Evolutionary conservation across 2,888 invertebrate species (phyloP).

Genomic region (Antheraea assamensis): DNA sequence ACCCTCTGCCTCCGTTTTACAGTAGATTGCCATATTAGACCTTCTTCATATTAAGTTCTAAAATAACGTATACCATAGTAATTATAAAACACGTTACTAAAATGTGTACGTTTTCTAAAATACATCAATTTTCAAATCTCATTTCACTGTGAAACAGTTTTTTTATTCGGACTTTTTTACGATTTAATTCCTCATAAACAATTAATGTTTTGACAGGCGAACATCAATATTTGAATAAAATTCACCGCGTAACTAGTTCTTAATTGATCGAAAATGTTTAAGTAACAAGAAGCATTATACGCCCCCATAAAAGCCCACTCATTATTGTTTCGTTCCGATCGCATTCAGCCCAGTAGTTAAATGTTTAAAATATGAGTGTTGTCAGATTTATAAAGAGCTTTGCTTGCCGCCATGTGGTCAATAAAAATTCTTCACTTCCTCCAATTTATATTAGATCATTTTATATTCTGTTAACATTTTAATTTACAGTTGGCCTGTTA

Average conservation of each 20-base stretch:
- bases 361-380: constrained; percentile 59
- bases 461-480: constrained; percentile 8
- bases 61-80: neutral
- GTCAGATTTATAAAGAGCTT: constrained; percentile 47
- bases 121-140: neutral
- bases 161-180: neutral
- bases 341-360: constrained; percentile 54
- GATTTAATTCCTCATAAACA: neutral
- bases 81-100: neutral
- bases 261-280: constrained; percentile 38
- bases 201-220: constrained; percentile 8
- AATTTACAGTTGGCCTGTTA: neutral
- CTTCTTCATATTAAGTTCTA: too few relatives aligned
- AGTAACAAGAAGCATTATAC: constrained; percentile 49
- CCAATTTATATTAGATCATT: constrained; percentile 34
- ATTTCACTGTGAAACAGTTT: neutral
- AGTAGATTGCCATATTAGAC: too few relatives aligned
- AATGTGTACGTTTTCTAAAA: neutral
- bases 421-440: constrained; percentile 51
- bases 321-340: constrained; percentile 47
- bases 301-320: constrained; percentile 62
- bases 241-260: constrained; percentile 12
- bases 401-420: constrained; percentile 40
- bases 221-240: constrained; percentile 8
- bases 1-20: too few relatives aligned